Base-by-base conservation (phyloP, 2,888 invertebrate species). In the Sceliomorpha sp. region DNA sequence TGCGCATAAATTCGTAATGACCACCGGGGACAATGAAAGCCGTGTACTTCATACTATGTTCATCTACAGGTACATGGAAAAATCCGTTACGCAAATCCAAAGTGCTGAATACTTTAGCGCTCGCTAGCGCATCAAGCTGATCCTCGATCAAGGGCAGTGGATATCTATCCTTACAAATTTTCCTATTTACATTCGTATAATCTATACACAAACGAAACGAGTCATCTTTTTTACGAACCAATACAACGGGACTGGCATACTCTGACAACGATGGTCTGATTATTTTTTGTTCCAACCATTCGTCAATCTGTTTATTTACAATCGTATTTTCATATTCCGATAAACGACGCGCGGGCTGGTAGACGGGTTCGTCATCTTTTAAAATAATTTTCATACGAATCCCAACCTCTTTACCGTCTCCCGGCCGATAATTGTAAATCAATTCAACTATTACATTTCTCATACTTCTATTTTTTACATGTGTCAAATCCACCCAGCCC, bases 21-120 rank as follows among this genome's bases (percentile, higher is more conserved):
- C 60, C 72, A 1, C n/a, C n/a, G n/a, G 72, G 80, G 0, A 76
- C 74, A 0, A 79, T 68, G 42, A 81, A 80, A 5, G 81, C 53
- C 0, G 79, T 81, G 15, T 76, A 81, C 26, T 78, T 76, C 1
- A 51, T 26, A 40, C 78, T 78, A 6, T 66, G 17, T 32, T 69
- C 50, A 0, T 75, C 67, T 0, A 83, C 42, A 0, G 48, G 39
- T 1, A 81, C 79, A 32, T 82, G 81, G 9, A 77, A 79, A 53
- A 81, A 80, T n/a, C 76, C 76, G 12, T 78, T 71, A 34, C 68
- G 73, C 9, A 78, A 42, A 32, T 77, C 76, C 3, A 76, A 12
- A 6, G 58, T 68, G 2, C 45, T 68, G 27, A 72, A 74, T 9
- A 67, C 9, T 13, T 6, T 67, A 1, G 71, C 73, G 7, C 53